A percentile compares a stretch with the other conserved stretches of the same genome.
Conservation (phyloP, 2,797 vertebrate species). For the Fratercula arctica region DNA sequence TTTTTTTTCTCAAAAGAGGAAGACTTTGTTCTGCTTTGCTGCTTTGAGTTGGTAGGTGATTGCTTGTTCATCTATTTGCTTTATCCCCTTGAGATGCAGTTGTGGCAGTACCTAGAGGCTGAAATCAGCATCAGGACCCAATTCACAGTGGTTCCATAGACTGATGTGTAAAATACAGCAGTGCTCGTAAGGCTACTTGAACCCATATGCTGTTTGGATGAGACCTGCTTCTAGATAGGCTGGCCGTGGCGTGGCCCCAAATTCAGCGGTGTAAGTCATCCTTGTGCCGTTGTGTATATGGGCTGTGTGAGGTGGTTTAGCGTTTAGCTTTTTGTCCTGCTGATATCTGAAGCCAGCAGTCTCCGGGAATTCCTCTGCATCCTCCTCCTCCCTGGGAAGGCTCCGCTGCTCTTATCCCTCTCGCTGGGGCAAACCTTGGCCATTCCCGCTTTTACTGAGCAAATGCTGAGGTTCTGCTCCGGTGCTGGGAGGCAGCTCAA, state of each 20-base stretch:
- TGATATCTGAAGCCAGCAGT: not conserved
- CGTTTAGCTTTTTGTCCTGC: not conserved
- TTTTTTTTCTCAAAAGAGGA: not conserved
- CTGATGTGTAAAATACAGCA: not conserved
- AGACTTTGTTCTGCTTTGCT: not conserved
- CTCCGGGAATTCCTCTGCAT: not conserved
- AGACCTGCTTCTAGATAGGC: not conserved
- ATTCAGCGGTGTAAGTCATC: not conserved
- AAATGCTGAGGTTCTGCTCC: not conserved
- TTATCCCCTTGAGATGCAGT: not conserved
- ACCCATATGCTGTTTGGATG: not conserved
- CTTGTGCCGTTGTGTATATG: accelerated
- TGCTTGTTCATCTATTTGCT: accelerated
- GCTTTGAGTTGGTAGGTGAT: not conserved
- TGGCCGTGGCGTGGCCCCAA: accelerated
- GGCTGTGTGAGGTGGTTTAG: not conserved
- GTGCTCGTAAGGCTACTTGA: accelerated
- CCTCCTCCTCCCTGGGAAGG: not conserved
- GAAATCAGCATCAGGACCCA: not conserved
- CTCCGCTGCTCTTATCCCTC: not conserved
- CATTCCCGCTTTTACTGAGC: not conserved
- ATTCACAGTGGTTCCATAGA: accelerated
- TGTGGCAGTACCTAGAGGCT: not conserved
- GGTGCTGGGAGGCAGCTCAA: not conserved
- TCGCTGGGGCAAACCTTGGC: not conserved